A percentile compares a stretch with the other conserved stretches of the same genome.
Evolutionary conservation across 1,140 invertebrate species (phyloP).

Genomic region (Lineus longissimus): DNA sequence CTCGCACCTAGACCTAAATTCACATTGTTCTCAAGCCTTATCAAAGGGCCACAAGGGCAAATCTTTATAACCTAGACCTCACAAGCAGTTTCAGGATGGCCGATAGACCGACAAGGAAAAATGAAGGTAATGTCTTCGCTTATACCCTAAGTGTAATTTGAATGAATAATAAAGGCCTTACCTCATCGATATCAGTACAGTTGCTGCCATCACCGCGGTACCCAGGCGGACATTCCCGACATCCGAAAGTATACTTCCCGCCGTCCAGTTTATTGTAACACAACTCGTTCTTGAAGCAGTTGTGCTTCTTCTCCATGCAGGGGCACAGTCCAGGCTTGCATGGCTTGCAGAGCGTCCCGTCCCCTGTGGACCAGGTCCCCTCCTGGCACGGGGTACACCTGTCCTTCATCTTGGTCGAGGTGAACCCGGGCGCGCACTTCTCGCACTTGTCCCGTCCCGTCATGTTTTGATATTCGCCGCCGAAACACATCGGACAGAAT

Average conservation of each 20-base stretch:
- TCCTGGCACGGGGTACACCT: slow-evolving; percentile 26
- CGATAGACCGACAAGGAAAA: too few relatives aligned
- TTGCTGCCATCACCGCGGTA: slow-evolving; percentile 74
- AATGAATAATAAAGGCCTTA: too few relatives aligned
- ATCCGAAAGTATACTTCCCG: slow-evolving; percentile 50
- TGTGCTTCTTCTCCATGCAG: slow-evolving; percentile 20
- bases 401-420: slow-evolving; percentile 29
- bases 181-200: slow-evolving; percentile 41
- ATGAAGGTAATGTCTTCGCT: too few relatives aligned
- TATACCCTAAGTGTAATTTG: too few relatives aligned
- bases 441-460: slow-evolving; percentile 24
- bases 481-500: slow-evolving; percentile 29
- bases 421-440: slow-evolving; percentile 29
- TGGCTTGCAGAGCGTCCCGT: slow-evolving; percentile 24
- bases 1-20: too few relatives aligned
- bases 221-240: slow-evolving; percentile 78
- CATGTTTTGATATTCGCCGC: slow-evolving; percentile 32
- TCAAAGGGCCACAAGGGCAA: too few relatives aligned
- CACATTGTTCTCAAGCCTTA: too few relatives aligned
- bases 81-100: too few relatives aligned
- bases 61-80: too few relatives aligned
- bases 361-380: slow-evolving; percentile 27
- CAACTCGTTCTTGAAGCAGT: slow-evolving; percentile 16
- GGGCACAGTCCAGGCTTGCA: slow-evolving; percentile 30
- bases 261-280: slow-evolving; percentile 30